These are phyloP conservation scores for Diphyllodes magnificus DNA, from an alignment of 2,113 vertebrate genomes.

Conservation along the genomic window DNA sequence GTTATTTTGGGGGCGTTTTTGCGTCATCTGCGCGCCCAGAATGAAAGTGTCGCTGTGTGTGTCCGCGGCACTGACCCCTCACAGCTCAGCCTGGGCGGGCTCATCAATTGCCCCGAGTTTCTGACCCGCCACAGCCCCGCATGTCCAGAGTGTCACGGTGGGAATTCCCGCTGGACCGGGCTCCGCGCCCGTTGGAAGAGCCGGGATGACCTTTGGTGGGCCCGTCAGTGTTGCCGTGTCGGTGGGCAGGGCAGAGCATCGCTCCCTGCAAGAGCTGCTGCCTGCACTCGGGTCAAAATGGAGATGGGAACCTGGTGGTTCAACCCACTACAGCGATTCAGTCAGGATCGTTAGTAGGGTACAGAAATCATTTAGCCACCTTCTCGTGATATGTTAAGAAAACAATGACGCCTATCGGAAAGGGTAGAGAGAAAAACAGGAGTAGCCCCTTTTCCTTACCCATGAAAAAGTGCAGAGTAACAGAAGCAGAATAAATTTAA, in stretches of 20 bases:
- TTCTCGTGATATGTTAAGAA: accelerated
- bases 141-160: accelerated
- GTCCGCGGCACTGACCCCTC: not conserved
- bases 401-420: accelerated
- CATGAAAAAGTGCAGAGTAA: not conserved
- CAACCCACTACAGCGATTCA: too few species aligned
- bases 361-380: not conserved
- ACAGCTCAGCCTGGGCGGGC: accelerated
- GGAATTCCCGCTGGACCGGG: not conserved
- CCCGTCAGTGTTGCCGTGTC: not conserved
- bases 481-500: not conserved
- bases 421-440: not conserved
- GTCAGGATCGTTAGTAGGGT: not conserved
- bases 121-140: not conserved
- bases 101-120: accelerated
- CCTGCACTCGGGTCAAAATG: accelerated
- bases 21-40: not conserved
- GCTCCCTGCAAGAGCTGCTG: not conserved
- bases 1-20: not conserved
- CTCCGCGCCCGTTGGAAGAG: not conserved
- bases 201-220: not conserved
- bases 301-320: not conserved
- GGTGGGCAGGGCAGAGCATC: not conserved
- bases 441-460: not conserved
- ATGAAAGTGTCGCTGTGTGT: accelerated